Conservation (phyloP, 2,888 invertebrate genomes). For the Macaria notata region DNA sequence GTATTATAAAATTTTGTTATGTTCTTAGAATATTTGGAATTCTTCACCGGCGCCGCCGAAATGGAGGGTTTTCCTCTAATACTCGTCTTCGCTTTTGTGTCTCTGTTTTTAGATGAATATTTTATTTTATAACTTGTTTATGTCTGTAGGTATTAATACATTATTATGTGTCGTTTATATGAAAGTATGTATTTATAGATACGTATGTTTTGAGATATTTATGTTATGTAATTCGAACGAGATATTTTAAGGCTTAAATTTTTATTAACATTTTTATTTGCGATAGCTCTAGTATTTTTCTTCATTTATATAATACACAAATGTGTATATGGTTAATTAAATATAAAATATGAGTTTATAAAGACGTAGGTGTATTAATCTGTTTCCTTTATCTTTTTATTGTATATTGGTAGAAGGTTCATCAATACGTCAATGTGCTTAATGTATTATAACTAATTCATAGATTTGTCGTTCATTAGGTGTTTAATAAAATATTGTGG, state of each 20-base stretch:
- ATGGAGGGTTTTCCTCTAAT: conserved; percentile 20
- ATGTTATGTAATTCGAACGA: too few relatives aligned
- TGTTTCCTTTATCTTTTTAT: too few relatives aligned
- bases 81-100: conserved; percentile 10
- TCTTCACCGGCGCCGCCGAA: conserved; percentile 16
- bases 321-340: too few relatives aligned
- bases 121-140: conserved; percentile 5
- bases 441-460: conserved; percentile 5
- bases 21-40: conserved; percentile 20
- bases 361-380: too few relatives aligned
- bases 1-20: conserved; percentile 4
- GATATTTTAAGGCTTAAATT: too few relatives aligned
- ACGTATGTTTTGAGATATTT: too few relatives aligned
- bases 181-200: background rate
- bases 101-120: conserved; percentile 1
- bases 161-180: background rate
- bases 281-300: too few relatives aligned
- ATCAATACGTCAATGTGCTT: background rate
- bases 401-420: too few relatives aligned
- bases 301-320: too few relatives aligned
- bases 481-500: background rate
- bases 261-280: too few relatives aligned
- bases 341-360: too few relatives aligned
- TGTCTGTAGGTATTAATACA: background rate
- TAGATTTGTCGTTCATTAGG: background rate